Percentiles rank a stretch among this genome's conserved stretches.
These are phyloP conservation scores for Platygyra sinensis DNA, from an alignment of 64 coral and sea anemone species.

Conservation along the genomic window DNA sequence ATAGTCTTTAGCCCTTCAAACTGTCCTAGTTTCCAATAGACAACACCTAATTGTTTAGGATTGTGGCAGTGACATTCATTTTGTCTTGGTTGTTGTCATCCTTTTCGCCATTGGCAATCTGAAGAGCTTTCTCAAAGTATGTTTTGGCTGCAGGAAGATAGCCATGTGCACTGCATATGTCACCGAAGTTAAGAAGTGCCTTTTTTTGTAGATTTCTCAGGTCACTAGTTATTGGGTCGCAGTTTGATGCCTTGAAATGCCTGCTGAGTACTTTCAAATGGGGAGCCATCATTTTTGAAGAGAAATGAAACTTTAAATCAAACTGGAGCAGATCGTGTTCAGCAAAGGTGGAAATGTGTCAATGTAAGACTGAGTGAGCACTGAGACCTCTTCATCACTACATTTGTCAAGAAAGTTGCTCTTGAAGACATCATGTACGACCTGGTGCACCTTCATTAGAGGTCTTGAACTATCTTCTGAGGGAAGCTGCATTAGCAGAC, in stretches of 20 bases:
- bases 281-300: neutral
- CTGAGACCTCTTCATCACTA: neutral
- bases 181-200: neutral
- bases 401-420: neutral
- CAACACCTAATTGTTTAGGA: neutral
- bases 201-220: neutral
- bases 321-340: neutral
- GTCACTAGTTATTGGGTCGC: neutral
- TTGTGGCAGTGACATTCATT: neutral
- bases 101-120: neutral
- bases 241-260: neutral
- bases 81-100: neutral
- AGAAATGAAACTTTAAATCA: neutral
- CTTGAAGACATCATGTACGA: neutral
- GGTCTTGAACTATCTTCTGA: neutral
- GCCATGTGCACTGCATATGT: neutral
- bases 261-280: constrained; percentile 1
- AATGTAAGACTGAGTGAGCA: neutral
- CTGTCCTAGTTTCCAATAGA: neutral
- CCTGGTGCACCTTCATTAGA: constrained; percentile 3
- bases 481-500: neutral
- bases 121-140: neutral
- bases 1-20: neutral
- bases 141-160: neutral
- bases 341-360: neutral